phyloP scores from a whole-genome alignment of 2,888 invertebrate species.

The Andrena bicolor region DNA sequence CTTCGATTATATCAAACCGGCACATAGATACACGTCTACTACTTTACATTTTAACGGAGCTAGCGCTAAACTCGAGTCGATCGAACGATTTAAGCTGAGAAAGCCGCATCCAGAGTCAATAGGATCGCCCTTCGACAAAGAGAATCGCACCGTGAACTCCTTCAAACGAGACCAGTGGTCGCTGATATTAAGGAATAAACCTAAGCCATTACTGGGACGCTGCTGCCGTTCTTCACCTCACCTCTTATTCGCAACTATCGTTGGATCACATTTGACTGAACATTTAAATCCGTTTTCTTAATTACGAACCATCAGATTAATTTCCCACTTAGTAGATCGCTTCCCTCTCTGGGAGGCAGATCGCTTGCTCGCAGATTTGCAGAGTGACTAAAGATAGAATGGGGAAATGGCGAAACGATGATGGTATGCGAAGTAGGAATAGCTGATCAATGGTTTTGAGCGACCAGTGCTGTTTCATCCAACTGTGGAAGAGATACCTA shows the following conservation, averaged over 20 bases:
- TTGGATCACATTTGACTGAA: too few relatives aligned
- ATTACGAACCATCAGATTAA: not conserved
- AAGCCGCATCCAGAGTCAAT: slow-evolving; percentile 12
- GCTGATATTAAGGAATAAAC: not conserved
- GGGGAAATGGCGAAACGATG: not conserved
- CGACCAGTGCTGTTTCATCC: not conserved
- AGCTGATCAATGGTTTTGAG: not conserved
- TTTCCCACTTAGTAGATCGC: not conserved
- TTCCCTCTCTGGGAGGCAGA: not conserved
- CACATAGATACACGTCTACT: slow-evolving; percentile 22
- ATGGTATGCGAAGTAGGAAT: not conserved
- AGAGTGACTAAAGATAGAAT: not conserved
- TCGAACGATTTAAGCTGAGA: slow-evolving; percentile 20
- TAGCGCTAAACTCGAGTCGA: slow-evolving; percentile 19
- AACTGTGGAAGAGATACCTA: not conserved
- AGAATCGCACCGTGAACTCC: not conserved
- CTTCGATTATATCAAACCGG: slow-evolving; percentile 40
- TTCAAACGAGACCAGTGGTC: not conserved
- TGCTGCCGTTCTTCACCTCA: not conserved
- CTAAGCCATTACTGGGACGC: not conserved
- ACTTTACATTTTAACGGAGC: not conserved
- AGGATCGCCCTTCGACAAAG: slow-evolving; percentile 11
- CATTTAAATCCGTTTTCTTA: too few relatives aligned
- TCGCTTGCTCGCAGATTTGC: not conserved
- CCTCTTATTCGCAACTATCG: too few relatives aligned